Base-by-base conservation (phyloP, 2,113 vertebrate genomes). In the Rhynchopsitta pachyrhyncha region DNA sequence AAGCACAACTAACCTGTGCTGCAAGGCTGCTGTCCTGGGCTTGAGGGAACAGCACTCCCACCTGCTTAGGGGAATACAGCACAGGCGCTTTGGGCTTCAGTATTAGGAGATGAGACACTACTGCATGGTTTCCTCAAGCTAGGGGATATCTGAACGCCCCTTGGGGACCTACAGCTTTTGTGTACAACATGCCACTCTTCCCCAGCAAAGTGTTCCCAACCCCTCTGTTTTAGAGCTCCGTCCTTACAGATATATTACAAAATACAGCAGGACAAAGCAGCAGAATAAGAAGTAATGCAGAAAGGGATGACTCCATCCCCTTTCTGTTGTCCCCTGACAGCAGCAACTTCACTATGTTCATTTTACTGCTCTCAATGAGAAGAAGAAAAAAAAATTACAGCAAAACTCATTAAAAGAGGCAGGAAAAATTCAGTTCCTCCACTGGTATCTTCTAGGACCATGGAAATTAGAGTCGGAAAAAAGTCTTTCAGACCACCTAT, bases 191-290 rank as follows among this genome's bases (percentile, higher is more conserved):
- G 16, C 17, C 23, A 2, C 82, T n/a, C 19, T 10, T n/a, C 20
- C 27, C 23, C 44, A n/a, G 18, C 63, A 63, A 3, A 0, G 1
- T 10, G 22, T 13, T 15, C 82, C 62, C 59, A 49, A 0, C 35
- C 2, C 16, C 46, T 20, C 13, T 5, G 18, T 5, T 41, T 7
- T 3, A 1, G 27, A 75, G 55, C 50, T 41, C 24, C 59, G 35
- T 53, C 11, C 41, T 41, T 13, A 2, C 47, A 15, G 19, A 9
- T 0, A 13, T 17, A 0, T 3, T 1, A 14, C 44, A 31, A n/a
- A 35, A 9, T 20, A 29, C 13, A 17, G 18, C 15, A 19, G 10
- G 42, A 75, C 49, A 46, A 18, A n/a, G 53, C 68, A 14, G 4
- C 28, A 17, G 4, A 70, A 2, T 0, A n/a, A 33, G 2, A 17